Evolutionary conservation across 1,140 invertebrate species (phyloP), one percentile per base, ranked within the genome.

Genomic region (Halotydeus destructor): DNA sequence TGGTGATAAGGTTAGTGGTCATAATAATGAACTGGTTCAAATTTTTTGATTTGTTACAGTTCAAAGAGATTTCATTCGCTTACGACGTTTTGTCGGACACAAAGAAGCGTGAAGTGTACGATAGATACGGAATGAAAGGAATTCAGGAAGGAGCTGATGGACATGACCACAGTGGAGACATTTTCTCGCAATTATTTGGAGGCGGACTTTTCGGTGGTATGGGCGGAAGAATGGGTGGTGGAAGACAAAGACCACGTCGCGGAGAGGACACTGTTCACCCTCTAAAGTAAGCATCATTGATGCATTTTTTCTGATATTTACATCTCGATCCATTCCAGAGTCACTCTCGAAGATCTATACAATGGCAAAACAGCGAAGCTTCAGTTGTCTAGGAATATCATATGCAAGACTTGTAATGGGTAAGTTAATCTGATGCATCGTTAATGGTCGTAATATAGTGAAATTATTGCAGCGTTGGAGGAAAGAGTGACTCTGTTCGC

Each of bases 11-110:
- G 9, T 30, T n/a, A 30, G 27, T 30, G 27, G n/a, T 11, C 27
- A 30, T 30, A 30, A 9, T 11, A n/a, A n/a, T 28, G 19, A 33
- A 33, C 5, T 33, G 31, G 19, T 33, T 33, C n/a, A 33, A 33
- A n/a, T 28, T 42, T 28, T 45, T 5, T 0, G 19, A 46, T 38
- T 41, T 32, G 23, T 55, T 54, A 31, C 48, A 57, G 61, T 83
- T 85, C 54, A 85, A 84, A 57, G 78, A 84, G 65, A 84, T 84
- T 50, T 78, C 77, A 42, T 80, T 75, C 57, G 81, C 80, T 4
- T 82, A 85, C 57, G 80, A 85, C 62, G 70, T 83, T 25, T 62
- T 84, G 4, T 79, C 77, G 1, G 66, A 72, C 52, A 55, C 56
- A 1, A 43, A 55, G 22, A 66, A 66, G 44, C 60, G 75, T 27